Evolutionary conservation across 2,797 vertebrate species (phyloP), one percentile per base, ranked within the genome.

Genomic region (Hydrocynus forskahlii): DNA sequence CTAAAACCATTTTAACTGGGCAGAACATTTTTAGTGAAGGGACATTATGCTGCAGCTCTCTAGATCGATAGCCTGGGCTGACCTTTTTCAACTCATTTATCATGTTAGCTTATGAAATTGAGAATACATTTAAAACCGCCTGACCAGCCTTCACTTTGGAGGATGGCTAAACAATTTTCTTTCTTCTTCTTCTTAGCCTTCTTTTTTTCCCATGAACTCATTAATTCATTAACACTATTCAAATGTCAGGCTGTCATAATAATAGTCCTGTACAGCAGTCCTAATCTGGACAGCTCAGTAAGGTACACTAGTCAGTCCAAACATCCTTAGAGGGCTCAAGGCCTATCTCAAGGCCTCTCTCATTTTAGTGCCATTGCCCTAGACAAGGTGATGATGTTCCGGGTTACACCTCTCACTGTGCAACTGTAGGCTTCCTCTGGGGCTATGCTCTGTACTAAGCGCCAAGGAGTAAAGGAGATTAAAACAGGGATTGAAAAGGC

Each of bases 341-440:
- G n/a, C 48, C 25, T 35, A 4, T 29, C 12, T 80, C 70, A 71
- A 76, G 59, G 62, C 59, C 19, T 73, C 60, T 74, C 23, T 19
- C 52, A 69, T 74, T 62, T 62, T 71, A 7, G 35, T 67, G 81
- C 23, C 78, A 75, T 79, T 85, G 76, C 38, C 71, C 67, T 60
- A 75, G 82, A 85, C 80, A 83, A 85, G 80, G 81, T n/a, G 83
- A 86, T 81, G 79, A 82, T 78, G 84, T 76, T 77, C 55, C 48
- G 25, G 76, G 70, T 81, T 84, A 76, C 74, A 80, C 80, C 80
- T 85, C 63, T 83, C 74, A 76, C 75, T 76, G 55, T 77, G 80
- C 79, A 67, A 80, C 81, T 87, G n/a, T 60, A n/a, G 48, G 81
- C 54, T 81, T 80, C 63, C 80, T 75, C 52, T 73, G 62, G 62